Evolutionary conservation across 2,113 vertebrate genomes (phyloP).

Genomic region (Poeciliopsis turrubarensis): DNA sequence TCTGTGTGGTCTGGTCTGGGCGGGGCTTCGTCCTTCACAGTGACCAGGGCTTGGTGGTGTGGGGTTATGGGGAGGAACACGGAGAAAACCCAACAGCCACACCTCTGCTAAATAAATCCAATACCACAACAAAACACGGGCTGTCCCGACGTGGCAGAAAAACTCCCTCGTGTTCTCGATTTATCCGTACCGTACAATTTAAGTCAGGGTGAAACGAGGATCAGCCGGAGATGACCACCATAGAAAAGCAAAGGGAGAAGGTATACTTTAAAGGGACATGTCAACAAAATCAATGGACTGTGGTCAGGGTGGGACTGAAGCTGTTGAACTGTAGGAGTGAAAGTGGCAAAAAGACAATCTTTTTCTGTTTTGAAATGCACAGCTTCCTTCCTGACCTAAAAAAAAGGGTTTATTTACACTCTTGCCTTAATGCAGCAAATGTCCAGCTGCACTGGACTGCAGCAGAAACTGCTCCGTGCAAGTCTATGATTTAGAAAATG

Average conservation of each 20-base stretch:
- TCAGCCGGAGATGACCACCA: constrained; percentile 52
- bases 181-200: constrained; percentile 72
- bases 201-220: constrained; percentile 45
- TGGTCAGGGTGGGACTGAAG: constrained; percentile 43
- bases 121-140: constrained; percentile 59
- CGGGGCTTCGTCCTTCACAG: constrained; percentile 38
- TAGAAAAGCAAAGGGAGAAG: constrained; percentile 39
- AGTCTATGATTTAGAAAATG: constrained; percentile 67
- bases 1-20: constrained; percentile 62
- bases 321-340: constrained; percentile 33
- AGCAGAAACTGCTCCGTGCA: constrained; percentile 22
- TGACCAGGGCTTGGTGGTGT: constrained; percentile 36
- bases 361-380: constrained; percentile 30
- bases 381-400: constrained; percentile 24
- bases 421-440: constrained; percentile 36
- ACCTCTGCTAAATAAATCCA: constrained; percentile 71
- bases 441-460: constrained; percentile 26
- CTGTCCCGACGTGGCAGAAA: constrained; percentile 44
- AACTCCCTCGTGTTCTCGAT: constrained; percentile 56
- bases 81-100: constrained; percentile 61
- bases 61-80: constrained; percentile 51
- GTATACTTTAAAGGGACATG: constrained; percentile 47
- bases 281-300: constrained; percentile 60
- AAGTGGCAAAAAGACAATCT: constrained; percentile 47
- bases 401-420: constrained; percentile 31